Conservation (phyloP, 2,113 vertebrate genomes). For the Eulemur macaco region DNA sequence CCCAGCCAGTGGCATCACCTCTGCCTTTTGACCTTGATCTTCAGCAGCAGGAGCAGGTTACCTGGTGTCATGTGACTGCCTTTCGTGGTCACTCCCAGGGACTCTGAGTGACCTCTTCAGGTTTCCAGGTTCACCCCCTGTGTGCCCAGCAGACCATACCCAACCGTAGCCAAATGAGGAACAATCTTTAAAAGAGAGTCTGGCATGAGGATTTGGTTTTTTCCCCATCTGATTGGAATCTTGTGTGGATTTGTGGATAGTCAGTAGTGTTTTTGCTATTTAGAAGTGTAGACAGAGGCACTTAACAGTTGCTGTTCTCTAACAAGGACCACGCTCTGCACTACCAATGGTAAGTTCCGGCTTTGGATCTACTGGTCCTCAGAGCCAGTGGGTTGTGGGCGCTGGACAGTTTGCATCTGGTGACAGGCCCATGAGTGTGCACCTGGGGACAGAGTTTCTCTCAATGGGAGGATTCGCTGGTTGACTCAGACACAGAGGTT, state of each 20-base stretch:
- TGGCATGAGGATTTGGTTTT: background rate
- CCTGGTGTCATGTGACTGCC: background rate
- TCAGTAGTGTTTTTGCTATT: background rate
- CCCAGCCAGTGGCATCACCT: background rate
- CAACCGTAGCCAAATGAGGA: background rate
- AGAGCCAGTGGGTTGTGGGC: background rate
- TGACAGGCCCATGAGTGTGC: background rate
- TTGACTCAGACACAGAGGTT: background rate
- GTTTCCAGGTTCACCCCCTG: background rate
- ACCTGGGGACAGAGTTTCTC: too few species aligned
- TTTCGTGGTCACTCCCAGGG: background rate
- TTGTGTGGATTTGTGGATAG: background rate
- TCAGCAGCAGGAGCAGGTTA: background rate
- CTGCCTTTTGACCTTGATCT: conserved; percentile 51
- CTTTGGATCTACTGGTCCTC: background rate
- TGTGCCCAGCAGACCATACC: background rate
- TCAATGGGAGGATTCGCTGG: background rate
- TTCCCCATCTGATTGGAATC: background rate
- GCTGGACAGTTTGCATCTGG: background rate
- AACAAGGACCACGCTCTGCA: background rate
- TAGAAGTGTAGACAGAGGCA: background rate
- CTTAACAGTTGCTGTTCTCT: background rate
- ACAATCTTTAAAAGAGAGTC: background rate
- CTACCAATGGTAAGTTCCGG: background rate
- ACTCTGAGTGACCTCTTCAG: background rate